Conservation (phyloP, 2,888 invertebrate genomes). For the Agriotes lineatus region DNA sequence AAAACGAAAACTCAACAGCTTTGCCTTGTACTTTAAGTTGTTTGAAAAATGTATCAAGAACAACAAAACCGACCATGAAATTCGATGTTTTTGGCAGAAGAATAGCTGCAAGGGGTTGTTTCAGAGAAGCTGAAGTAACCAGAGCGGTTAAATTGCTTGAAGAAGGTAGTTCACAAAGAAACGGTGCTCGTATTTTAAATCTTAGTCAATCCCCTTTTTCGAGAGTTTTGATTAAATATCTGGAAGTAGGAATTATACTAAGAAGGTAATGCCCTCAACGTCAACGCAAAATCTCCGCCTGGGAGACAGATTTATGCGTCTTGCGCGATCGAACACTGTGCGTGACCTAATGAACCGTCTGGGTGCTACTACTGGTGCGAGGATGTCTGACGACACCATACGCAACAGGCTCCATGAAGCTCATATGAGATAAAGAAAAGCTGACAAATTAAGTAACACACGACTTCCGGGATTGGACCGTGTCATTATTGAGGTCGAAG, state of each 20-base stretch:
- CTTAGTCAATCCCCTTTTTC: not conserved
- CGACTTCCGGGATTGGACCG: no score
- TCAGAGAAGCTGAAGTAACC: no score
- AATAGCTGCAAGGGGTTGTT: no score
- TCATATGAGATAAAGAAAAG: no score
- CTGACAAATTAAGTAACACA: not conserved
- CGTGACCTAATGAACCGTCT: not conserved
- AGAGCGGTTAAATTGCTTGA: no score
- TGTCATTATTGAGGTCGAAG: no score
- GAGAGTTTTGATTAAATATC: not conserved
- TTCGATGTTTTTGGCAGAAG: not conserved
- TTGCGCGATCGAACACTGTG: not conserved
- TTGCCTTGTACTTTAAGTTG: no score
- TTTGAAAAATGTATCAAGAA: no score
- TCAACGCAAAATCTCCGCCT: not conserved
- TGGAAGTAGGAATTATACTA: not conserved
- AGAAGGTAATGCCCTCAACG: not conserved
- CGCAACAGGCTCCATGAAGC: not conserved
- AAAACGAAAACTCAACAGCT: not conserved
- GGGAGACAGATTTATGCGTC: not conserved
- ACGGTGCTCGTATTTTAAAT: no score
- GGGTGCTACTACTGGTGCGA: not conserved
- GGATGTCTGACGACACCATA: not conserved
- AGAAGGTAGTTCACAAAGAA: not conserved
- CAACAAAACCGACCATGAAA: not conserved